Evolutionary conservation across 1,140 invertebrate species (phyloP).

Genomic region (Drosophila bipectinata): DNA sequence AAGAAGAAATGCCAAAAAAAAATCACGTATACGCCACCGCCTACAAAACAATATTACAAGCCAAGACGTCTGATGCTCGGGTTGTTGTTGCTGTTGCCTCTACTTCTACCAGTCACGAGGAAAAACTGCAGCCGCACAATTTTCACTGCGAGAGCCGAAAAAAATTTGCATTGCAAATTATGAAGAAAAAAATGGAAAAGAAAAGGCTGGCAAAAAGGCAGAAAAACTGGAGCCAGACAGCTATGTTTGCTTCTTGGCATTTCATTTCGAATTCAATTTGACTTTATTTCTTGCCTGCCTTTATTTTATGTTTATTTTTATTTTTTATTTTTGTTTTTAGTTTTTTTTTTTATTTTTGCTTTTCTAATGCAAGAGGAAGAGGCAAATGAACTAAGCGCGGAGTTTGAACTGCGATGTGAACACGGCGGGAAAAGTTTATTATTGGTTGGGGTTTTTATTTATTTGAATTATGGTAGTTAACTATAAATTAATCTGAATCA

Average conservation of each 20-base stretch:
- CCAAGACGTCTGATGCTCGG: not conserved
- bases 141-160: conserved; percentile 66
- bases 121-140: conserved; percentile 67
- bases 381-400: conserved; percentile 81
- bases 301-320: conserved; percentile 35
- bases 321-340: conserved; percentile 20
- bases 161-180: conserved; percentile 75
- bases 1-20: conserved; percentile 75
- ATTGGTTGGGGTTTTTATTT: not conserved
- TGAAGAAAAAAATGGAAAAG: conserved; percentile 7
- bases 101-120: conserved; percentile 47
- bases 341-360: conserved; percentile 35
- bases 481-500: too few species aligned
- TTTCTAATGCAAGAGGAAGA: conserved; percentile 71
- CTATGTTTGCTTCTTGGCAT: conserved; percentile 73
- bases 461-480: too few species aligned
- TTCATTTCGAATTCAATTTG: conserved; percentile 73
- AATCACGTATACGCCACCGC: conserved; percentile 77
- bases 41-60: conserved; percentile 31
- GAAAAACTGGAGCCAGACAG: conserved; percentile 62
- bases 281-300: conserved; percentile 45
- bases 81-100: conserved; percentile 1
- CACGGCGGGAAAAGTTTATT: not conserved
- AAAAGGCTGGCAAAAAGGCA: conserved; percentile 29
- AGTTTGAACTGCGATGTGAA: conserved; percentile 64